Conservation (phyloP, 1,140 invertebrate genomes). For the Telenomus remus region DNA sequence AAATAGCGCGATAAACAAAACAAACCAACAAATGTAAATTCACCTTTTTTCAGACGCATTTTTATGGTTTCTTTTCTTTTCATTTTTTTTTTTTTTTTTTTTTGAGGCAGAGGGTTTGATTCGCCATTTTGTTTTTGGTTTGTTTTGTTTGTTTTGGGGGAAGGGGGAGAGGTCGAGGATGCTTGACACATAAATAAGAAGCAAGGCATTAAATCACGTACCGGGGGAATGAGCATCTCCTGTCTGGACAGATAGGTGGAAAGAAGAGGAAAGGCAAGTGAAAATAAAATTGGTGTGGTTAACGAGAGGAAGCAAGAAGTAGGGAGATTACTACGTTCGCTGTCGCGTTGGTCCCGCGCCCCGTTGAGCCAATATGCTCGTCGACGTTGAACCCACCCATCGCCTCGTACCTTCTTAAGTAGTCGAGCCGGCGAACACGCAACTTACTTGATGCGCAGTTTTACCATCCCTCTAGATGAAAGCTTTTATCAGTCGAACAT, state of each 20-base stretch:
- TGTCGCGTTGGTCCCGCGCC: slow-evolving; percentile 63
- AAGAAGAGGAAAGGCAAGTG: slow-evolving; percentile 56
- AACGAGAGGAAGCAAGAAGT: slow-evolving; percentile 49
- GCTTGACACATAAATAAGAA: slow-evolving; percentile 74
- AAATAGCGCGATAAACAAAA: neutral
- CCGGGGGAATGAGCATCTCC: slow-evolving; percentile 63
- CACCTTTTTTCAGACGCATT: too few species aligned
- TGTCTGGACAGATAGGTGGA: slow-evolving; percentile 56
- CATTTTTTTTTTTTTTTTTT: too few species aligned
- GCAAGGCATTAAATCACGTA: slow-evolving; percentile 72
- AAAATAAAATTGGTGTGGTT: slow-evolving; percentile 51
- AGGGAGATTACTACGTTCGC: slow-evolving; percentile 60
- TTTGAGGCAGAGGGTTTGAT: too few species aligned
- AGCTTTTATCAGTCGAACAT: slow-evolving; percentile 29
- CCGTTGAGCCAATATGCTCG: slow-evolving; percentile 73
- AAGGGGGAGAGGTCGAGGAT: slow-evolving; percentile 61
- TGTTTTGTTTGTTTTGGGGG: too few species aligned
- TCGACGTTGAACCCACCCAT: slow-evolving; percentile 68
- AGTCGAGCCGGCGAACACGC: slow-evolving; percentile 59
- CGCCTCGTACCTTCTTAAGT: slow-evolving; percentile 73
- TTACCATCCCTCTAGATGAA: slow-evolving; percentile 28
- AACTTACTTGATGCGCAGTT: slow-evolving; percentile 13
- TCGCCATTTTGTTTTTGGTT: too few species aligned
- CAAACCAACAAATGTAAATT: slow-evolving; percentile 3
- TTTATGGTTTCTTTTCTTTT: too few species aligned